These are phyloP conservation scores for Aleiodes testaceus DNA, from an alignment of 2,888 invertebrate genomes.

Conservation along the genomic window DNA sequence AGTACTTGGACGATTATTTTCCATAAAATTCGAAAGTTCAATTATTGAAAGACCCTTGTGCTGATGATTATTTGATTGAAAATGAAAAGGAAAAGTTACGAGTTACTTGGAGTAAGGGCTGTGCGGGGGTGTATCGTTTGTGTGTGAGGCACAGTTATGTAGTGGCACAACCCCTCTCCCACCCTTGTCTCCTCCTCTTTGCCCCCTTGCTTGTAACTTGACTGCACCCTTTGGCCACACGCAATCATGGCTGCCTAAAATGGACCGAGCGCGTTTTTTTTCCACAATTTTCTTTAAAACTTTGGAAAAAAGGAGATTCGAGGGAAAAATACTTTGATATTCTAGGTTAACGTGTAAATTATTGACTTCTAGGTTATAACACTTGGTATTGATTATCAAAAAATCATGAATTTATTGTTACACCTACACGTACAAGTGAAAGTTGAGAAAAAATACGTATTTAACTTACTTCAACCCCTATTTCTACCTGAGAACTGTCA, in stretches of 20 bases:
- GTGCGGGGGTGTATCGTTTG: conserved; percentile 23
- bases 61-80: too few species aligned
- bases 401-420: background rate
- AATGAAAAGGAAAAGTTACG: conserved; percentile 3
- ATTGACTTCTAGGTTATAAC: too few species aligned
- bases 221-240: conserved; percentile 66
- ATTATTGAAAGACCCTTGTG: too few species aligned
- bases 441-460: background rate
- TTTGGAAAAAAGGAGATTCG: background rate
- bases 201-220: conserved; percentile 53
- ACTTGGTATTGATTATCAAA: background rate
- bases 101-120: background rate
- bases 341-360: conserved; percentile 1
- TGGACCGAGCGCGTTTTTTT: conserved; percentile 57
- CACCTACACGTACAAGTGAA: background rate
- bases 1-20: too few species aligned
- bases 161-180: conserved; percentile 32
- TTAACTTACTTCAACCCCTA: background rate
- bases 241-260: conserved; percentile 71
- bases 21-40: too few species aligned
- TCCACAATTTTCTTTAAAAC: background rate
- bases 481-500: conserved; percentile 24
- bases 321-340: background rate
- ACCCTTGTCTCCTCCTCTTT: conserved; percentile 43
- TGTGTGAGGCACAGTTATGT: conserved; percentile 37